These are phyloP conservation scores for Eulithis testata DNA, from an alignment of 2,888 invertebrate species.

Conservation along the genomic window DNA sequence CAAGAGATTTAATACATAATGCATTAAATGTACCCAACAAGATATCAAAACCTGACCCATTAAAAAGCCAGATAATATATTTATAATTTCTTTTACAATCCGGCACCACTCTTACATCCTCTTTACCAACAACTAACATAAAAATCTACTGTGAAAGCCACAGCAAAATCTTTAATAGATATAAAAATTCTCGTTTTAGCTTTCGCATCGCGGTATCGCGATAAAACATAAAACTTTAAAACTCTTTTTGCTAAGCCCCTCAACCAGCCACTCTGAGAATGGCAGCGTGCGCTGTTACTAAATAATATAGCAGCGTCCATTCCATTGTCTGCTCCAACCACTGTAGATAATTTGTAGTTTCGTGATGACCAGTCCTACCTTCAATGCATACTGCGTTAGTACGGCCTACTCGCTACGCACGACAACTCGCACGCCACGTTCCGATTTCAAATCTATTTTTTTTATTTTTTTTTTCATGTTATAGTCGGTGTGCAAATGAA, in stretches of 20 bases:
- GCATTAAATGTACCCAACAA: not conserved
- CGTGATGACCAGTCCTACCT: slow-evolving; percentile 52
- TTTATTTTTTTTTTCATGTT: slow-evolving; percentile 45
- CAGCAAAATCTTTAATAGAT: not conserved
- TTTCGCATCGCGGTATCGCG: not conserved
- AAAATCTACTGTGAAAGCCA: not conserved
- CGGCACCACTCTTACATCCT: slow-evolving; percentile 4
- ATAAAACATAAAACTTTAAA: not conserved
- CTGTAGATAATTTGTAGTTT: slow-evolving; percentile 70
- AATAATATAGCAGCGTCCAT: slow-evolving; percentile 74
- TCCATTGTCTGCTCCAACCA: slow-evolving; percentile 46
- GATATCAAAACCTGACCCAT: slow-evolving; percentile 1
- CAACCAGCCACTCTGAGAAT: slow-evolving; percentile 30
- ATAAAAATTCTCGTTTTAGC: not conserved
- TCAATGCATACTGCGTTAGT: slow-evolving; percentile 75
- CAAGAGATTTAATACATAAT: not conserved
- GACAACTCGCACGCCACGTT: slow-evolving; percentile 50
- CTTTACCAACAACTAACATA: not conserved
- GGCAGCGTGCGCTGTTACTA: slow-evolving; percentile 54
- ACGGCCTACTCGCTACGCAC: slow-evolving; percentile 63
- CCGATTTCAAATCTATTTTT: slow-evolving; percentile 44
- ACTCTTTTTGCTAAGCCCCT: slow-evolving; percentile 1
- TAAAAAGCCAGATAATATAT: not conserved
- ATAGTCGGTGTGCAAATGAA: slow-evolving; percentile 39
- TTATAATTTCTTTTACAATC: not conserved